These are phyloP conservation scores for Danio jaintianensis DNA, from an alignment of 2,797 vertebrate genomes.

Conservation along the genomic window DNA sequence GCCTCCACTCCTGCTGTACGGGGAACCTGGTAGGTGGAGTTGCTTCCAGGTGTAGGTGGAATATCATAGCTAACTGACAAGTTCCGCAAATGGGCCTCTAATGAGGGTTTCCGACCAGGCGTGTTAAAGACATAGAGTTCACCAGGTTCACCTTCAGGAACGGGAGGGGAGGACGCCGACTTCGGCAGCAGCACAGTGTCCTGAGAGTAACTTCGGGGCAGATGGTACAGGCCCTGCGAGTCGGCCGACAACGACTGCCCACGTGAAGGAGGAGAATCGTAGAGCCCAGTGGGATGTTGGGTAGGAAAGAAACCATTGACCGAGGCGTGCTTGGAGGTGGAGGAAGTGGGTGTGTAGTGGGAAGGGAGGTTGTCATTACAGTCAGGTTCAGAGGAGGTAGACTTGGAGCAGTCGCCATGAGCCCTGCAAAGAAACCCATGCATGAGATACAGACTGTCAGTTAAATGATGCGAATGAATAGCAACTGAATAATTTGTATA, in stretches of 20 bases:
- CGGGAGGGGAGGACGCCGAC: conserved; percentile 80
- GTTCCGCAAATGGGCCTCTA: conserved; percentile 89
- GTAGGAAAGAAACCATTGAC: conserved; percentile 91
- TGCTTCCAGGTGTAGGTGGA: conserved; percentile 91
- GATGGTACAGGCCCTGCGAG: conserved; percentile 84
- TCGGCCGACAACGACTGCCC: conserved; percentile 82
- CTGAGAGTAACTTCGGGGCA: conserved; percentile 96
- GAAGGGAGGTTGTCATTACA: conserved; percentile 95
- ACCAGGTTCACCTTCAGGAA: conserved; percentile 82
- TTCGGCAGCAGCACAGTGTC: conserved; percentile 90
- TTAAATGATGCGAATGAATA: background rate
- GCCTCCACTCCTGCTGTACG: conserved; percentile 85
- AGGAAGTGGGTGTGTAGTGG: conserved; percentile 85
- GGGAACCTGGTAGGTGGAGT: conserved; percentile 92
- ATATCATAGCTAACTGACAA: conserved; percentile 95
- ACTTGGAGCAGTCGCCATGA: conserved; percentile 88
- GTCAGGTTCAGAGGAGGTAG: conserved; percentile 95
- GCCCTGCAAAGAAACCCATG: conserved; percentile 72
- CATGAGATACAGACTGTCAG: background rate
- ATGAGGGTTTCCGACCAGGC: conserved; percentile 79
- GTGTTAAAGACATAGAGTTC: conserved; percentile 91
- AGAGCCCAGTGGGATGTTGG: conserved; percentile 77
- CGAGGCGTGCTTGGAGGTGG: conserved; percentile 84
- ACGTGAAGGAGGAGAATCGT: conserved; percentile 91
- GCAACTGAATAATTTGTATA: background rate